phyloP scores from a whole-genome alignment of 2,797 vertebrate genomes.

The Simalia tracyae region DNA sequence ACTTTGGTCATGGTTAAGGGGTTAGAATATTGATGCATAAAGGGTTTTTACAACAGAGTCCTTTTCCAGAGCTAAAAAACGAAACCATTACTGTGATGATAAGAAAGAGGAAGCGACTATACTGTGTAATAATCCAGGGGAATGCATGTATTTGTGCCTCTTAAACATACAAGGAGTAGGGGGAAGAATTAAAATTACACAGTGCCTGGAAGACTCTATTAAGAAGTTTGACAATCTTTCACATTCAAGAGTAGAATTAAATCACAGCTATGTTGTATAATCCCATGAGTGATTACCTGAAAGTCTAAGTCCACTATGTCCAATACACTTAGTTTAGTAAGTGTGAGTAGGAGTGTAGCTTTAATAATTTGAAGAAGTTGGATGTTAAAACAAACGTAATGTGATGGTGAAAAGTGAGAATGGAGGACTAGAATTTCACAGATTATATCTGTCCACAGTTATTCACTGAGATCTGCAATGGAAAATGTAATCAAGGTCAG shows the following conservation, averaged over 20 bases:
- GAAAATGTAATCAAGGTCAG: neutral
- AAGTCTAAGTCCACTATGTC: neutral
- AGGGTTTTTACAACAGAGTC: neutral
- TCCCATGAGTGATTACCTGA: neutral
- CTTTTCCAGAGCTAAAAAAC: neutral
- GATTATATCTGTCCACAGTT: neutral
- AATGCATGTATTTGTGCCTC: neutral
- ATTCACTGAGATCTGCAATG: neutral
- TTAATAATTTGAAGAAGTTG: neutral
- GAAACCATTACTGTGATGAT: neutral
- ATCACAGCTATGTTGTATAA: neutral
- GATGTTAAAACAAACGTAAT: neutral
- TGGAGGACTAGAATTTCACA: neutral
- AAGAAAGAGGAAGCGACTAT: neutral
- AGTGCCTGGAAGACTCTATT: neutral
- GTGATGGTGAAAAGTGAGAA: constrained; percentile 10
- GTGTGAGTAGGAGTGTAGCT: neutral
- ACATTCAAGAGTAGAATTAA: neutral
- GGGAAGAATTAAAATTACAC: neutral
- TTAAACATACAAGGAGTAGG: neutral
- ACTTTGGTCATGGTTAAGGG: neutral
- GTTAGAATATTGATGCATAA: neutral
- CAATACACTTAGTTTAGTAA: neutral
- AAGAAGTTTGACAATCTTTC: neutral
- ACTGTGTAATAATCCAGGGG: neutral